Evolutionary conservation across 1,140 invertebrate genomes (phyloP).

Genomic region (Drosophila parvula): DNA sequence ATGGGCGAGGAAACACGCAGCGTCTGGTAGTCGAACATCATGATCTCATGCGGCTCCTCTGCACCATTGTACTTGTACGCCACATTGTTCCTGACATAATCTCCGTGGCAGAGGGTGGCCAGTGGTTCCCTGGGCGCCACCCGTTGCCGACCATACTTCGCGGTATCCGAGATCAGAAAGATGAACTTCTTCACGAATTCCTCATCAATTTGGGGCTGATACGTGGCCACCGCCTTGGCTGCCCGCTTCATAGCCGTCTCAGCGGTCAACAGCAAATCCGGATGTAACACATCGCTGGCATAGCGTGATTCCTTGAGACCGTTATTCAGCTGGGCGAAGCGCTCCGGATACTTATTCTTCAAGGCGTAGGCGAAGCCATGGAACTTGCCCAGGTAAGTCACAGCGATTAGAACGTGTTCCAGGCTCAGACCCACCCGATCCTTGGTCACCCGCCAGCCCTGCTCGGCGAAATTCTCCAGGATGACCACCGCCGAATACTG

Average conservation of each 20-base stretch:
- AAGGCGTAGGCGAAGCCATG: slow-evolving; percentile 72
- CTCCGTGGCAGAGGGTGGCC: slow-evolving; percentile 74
- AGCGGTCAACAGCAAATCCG: slow-evolving; percentile 32
- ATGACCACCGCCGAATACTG: slow-evolving; percentile 51
- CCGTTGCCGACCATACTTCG: slow-evolving; percentile 48
- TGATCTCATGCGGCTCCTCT: slow-evolving; percentile 47
- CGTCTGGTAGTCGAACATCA: slow-evolving; percentile 84
- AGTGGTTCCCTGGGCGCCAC: slow-evolving; percentile 69
- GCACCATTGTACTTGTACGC: slow-evolving; percentile 64
- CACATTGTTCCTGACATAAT: slow-evolving; percentile 80
- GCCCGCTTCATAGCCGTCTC: slow-evolving; percentile 26
- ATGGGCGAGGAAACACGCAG: slow-evolving; percentile 75
- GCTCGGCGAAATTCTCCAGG: slow-evolving; percentile 58
- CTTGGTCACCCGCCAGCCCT: slow-evolving; percentile 66
- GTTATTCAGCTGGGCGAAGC: slow-evolving; percentile 47
- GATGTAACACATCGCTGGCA: neutral
- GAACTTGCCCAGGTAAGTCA: slow-evolving; percentile 63
- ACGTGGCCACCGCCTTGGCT: slow-evolving; percentile 18
- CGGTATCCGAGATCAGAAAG: slow-evolving; percentile 29
- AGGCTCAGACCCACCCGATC: slow-evolving; percentile 49
- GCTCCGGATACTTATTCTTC: slow-evolving; percentile 47
- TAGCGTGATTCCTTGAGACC: slow-evolving; percentile 64
- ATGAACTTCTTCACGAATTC: slow-evolving; percentile 56
- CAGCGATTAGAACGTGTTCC: slow-evolving; percentile 56
- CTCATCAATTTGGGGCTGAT: slow-evolving; percentile 58